Base-by-base conservation (phyloP, 2,113 vertebrate species). In the Megaleporinus macrocephalus region DNA sequence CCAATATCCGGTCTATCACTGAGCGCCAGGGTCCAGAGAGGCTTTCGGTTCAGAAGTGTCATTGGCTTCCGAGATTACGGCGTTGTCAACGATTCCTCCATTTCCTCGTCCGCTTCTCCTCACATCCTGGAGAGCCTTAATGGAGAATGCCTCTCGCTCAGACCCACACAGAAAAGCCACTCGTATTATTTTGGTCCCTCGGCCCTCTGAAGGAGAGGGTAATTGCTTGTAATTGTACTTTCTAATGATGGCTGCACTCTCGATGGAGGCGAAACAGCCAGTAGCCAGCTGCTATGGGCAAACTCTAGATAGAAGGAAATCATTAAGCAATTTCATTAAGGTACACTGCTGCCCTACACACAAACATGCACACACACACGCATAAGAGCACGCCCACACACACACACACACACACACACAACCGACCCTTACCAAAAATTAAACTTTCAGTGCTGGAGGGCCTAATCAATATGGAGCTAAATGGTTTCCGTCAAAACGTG, bases 291-390 rank as follows among this genome's bases (percentile, higher is more conserved):
- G 72, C 78, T 70, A 63, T 66, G 26, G 74, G 72, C 79, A 84
- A 81, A 89, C 49, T 78, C 85, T 55, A 86, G 76, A 87, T 86
- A 75, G 84, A 87, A 84, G 81, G 65, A 88, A 90, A 87, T 90
- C 86, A 78, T 84, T 88, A 89, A 82, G 79, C 81, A 87, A 80
- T 88, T 85, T 74, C 30, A 26, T 80, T 41, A 66, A 76, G 63
- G 79, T 87, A 81, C 68, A 81, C 53, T 69, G 73, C 51, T 44
- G 41, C 41, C 55, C 53, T 62, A 62, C 26, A 14, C 16, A 72
- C 55, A 36, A 14, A 78, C 61, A 62, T 68, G 71, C 57, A 68
- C 30, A 44, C 41, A 11, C 41, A 44, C 5, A 11, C 41, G 11
- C 73, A 71, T 66, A 78, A 29, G 71, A 68, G 71, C 61, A 61